Evolutionary conservation across 2,888 invertebrate genomes (phyloP), one percentile per base, ranked within the genome.

Genomic region (Luperina nickerlii): DNA sequence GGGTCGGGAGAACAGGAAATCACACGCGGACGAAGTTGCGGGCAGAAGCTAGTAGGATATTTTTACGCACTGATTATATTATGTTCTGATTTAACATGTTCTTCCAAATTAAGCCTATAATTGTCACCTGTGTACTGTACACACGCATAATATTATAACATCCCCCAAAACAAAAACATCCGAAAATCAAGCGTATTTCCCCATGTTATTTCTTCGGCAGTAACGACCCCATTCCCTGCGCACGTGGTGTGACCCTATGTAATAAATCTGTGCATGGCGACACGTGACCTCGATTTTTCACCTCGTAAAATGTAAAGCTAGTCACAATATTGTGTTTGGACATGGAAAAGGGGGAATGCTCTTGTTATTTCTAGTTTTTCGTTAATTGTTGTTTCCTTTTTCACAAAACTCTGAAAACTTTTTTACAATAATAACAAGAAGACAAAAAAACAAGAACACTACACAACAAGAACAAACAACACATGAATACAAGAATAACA

Each of bases 211-310:
- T 69, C 81, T 72, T 38, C 42, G 48, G 54, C 71, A 78, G 68
- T 72, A 76, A 76, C 80, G 70, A 74, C 70, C 82, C 45, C 81
- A 77, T 89, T 76, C 83, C 83, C 83, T 84, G 86, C 68, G 78
- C 84, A 86, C 73, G 79, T 83, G 85, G 86, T 87, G 88, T 89
- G 88, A 82, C 81, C 82, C 84, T 86, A 72, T 78, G 89, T 86
- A 87, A 91, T 92, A 93, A 92, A 92, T 92, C 90, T 74, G 69
- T 73, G 81, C 79, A 74, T 83, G 77, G 75, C 87, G 92, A 89
- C 92, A 92, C 90, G 90, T 91, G 83, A 92, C 78, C 86, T 83
- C 89, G 85, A 92, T 92, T 92, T 90, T 92, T 92, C 93, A 92
- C 92, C 90, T 92, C 90, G 92, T 92, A 90, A 92, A 92, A 92